These are phyloP conservation scores for Paedocypris micromegethes DNA, from an alignment of 2,797 vertebrate genomes.

Conservation along the genomic window DNA sequence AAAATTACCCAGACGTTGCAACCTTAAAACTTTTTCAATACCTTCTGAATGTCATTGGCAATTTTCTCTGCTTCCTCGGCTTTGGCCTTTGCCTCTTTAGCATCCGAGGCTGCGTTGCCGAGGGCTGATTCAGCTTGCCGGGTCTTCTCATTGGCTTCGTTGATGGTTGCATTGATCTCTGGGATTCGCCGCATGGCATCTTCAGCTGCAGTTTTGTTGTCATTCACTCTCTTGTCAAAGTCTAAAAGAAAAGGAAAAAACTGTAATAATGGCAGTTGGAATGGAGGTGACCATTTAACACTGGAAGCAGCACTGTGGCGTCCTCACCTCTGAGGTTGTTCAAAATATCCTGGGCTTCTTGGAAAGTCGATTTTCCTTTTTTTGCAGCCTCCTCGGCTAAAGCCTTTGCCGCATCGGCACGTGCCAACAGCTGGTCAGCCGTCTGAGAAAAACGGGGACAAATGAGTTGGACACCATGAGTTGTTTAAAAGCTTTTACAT, in stretches of 20 bases:
- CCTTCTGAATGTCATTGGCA: conserved; percentile 82
- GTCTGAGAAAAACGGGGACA: conserved; percentile 66
- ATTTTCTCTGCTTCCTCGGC: conserved; percentile 86
- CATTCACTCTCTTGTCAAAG: conserved; percentile 89
- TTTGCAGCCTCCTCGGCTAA: conserved; percentile 88
- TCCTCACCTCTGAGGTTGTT: conserved; percentile 81
- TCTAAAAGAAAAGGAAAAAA: conserved; percentile 64
- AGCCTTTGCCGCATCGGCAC: conserved; percentile 92
- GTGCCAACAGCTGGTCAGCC: conserved; percentile 89
- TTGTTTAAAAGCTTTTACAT: no score
- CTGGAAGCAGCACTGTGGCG: background rate
- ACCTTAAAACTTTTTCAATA: conserved; percentile 45
- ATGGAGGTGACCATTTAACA: no score
- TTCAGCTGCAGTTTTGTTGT: conserved; percentile 94
- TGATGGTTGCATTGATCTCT: conserved; percentile 80
- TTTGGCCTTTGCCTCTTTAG: conserved; percentile 82
- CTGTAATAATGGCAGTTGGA: background rate
- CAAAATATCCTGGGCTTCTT: conserved; percentile 87
- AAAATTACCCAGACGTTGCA: no score
- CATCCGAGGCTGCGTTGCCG: conserved; percentile 80
- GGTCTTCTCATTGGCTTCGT: conserved; percentile 84
- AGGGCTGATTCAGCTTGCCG: conserved; percentile 77
- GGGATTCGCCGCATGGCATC: conserved; percentile 88
- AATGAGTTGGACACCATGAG: background rate
- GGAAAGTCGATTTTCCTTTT: conserved; percentile 81